Evolutionary conservation across 2,797 vertebrate species (phyloP), one percentile per base, ranked within the genome.

Genomic region (Valencia hispanica): DNA sequence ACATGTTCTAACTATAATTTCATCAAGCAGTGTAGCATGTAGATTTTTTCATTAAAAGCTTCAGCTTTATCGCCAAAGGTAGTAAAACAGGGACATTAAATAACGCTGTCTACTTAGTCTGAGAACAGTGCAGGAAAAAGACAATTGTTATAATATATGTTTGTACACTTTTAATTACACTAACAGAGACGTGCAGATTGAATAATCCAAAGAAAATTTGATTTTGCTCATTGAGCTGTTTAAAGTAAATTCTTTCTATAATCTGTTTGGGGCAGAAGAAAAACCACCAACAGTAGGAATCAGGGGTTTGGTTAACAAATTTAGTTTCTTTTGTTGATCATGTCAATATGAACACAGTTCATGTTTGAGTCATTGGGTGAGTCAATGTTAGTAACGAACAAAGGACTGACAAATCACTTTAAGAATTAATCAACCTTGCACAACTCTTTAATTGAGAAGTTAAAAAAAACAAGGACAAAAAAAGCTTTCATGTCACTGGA

Each of bases 391-490:
- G 12, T 34, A 48, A 55, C 14, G 18, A 25, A 55, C 61, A 75
- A 63, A 72, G 27, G 43, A 79, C 71, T 0, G 65, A 30, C 72
- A 41, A 85, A 80, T 72, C 30, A 74, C 70, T 75, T 79, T 70
- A 25, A 69, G 22, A 71, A 57, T 27, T 50, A 66, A 78, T 71
- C 69, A 77, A 22, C 4, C 32, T 47, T 48, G 32, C 14, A 68
- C 66, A 36, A 45, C 48, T 69, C 36, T 82, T 79, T 74, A 79
- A 78, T 45, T 18, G 30, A 45, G 34, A 68, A 68, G 55, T 81
- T 70, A 57, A 75, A 45, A 45, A 72, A 77, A 77, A 73, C 55
- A 61, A 72, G 73, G 39, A 25, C 1, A n/a, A 27, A 79, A 59
- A 77, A 68, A 30, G 7, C 27, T 39, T 82, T 70, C 5, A 69